phyloP scores from a whole-genome alignment of 2,888 invertebrate species.

The Himalopsyche anomala region DNA sequence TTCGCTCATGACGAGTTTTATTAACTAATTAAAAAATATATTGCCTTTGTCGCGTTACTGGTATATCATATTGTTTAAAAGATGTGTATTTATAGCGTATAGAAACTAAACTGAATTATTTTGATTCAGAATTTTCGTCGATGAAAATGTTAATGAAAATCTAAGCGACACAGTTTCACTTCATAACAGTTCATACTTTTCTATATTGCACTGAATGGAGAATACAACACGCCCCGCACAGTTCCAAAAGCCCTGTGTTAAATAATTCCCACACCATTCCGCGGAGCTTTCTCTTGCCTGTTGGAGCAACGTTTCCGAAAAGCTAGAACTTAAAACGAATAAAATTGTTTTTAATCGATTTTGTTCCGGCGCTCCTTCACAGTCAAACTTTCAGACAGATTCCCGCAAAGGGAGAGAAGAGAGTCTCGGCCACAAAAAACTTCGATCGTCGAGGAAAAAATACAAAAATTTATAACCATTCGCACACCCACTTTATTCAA shows the following conservation, averaged over 20 bases:
- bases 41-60: no score
- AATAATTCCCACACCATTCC: conserved; percentile 61
- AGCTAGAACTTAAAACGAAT: conserved; percentile 65
- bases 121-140: no score
- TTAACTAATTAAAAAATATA: no score
- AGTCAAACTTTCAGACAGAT: conserved; percentile 56
- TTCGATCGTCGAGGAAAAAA: conserved; percentile 46
- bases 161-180: no score
- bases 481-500: conserved; percentile 12
- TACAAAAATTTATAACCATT: conserved; percentile 28
- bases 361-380: conserved; percentile 56
- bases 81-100: no score
- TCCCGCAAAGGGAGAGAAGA: conserved; percentile 32
- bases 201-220: no score
- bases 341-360: conserved; percentile 66
- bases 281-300: conserved; percentile 46
- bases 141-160: no score
- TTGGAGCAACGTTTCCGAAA: conserved; percentile 54
- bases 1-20: no score
- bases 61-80: no score
- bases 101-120: no score
- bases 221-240: neutral
- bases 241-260: conserved; percentile 9
- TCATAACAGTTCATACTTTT: no score
- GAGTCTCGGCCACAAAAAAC: conserved; percentile 57